phyloP scores from a whole-genome alignment of 1,140 invertebrate genomes.

The Drosophila lini region DNA sequence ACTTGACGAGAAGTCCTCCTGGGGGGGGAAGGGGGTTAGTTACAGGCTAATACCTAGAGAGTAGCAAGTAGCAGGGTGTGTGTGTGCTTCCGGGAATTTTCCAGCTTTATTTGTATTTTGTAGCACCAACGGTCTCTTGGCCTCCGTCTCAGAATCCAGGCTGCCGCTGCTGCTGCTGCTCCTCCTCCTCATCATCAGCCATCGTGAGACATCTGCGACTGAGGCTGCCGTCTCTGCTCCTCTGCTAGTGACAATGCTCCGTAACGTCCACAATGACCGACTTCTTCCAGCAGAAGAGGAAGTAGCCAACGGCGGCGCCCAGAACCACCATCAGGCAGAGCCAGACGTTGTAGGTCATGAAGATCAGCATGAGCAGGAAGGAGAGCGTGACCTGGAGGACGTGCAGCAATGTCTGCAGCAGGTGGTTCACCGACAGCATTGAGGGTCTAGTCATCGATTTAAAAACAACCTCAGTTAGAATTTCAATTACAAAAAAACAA shows the following conservation, averaged over 20 bases:
- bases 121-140: slow-evolving; percentile 16
- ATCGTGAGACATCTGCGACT: slow-evolving; percentile 55
- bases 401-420: slow-evolving; percentile 95
- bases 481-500: background rate
- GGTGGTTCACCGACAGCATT: slow-evolving; percentile 91
- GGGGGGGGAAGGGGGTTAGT: background rate
- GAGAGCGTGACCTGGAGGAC: slow-evolving; percentile 95
- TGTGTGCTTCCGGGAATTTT: slow-evolving; percentile 42
- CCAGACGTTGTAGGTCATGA: slow-evolving; percentile 99
- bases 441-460: slow-evolving; percentile 86
- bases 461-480: background rate
- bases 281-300: slow-evolving; percentile 97
- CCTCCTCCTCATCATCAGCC: slow-evolving; percentile 4
- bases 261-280: slow-evolving; percentile 95
- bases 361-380: slow-evolving; percentile 98
- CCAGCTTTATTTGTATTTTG: slow-evolving; percentile 3
- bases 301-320: slow-evolving; percentile 95
- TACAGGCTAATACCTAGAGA: slow-evolving; percentile 19
- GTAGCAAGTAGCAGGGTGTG: slow-evolving; percentile 22
- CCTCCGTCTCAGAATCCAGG: slow-evolving; percentile 14
- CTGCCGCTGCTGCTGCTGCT: slow-evolving; percentile 23
- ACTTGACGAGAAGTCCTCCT: background rate
- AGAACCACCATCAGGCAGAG: slow-evolving; percentile 95
- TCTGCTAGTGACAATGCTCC: slow-evolving; percentile 95
- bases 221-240: slow-evolving; percentile 25